Evolutionary conservation across 2,113 vertebrate species (phyloP).

Genomic region (Isurus oxyrinchus): DNA sequence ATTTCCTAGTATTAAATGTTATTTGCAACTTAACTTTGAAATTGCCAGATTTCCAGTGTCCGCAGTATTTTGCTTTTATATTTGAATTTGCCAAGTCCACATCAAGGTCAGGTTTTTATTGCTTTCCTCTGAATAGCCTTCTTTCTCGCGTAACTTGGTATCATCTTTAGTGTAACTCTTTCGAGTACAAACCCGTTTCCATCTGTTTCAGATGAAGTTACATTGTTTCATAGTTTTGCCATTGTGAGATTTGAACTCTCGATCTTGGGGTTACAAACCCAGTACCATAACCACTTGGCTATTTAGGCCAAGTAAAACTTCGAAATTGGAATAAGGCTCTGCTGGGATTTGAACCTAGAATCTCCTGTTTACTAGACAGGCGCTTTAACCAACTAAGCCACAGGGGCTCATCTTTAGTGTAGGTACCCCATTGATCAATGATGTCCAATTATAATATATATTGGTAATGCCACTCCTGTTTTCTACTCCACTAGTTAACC

Average conservation of each 20-base stretch:
- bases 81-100: not conserved
- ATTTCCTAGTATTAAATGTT: not conserved
- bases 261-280: too few species aligned
- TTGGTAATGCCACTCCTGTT: not conserved
- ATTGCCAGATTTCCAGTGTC: not conserved
- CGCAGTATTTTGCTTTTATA: too few species aligned
- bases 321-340: too few species aligned
- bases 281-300: too few species aligned
- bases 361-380: too few species aligned
- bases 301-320: too few species aligned
- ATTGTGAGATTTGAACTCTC: too few species aligned
- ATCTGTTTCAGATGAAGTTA: too few species aligned
- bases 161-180: not conserved
- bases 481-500: not conserved
- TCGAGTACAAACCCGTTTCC: too few species aligned
- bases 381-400: too few species aligned
- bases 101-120: not conserved
- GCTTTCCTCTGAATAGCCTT: not conserved
- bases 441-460: not conserved
- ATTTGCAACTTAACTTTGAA: not conserved
- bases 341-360: too few species aligned
- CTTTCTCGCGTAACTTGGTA: not conserved
- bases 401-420: not conserved
- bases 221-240: too few species aligned
- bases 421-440: not conserved